Base-by-base conservation (phyloP, 2,888 invertebrate species). In the Microctonus aethiopoides region DNA sequence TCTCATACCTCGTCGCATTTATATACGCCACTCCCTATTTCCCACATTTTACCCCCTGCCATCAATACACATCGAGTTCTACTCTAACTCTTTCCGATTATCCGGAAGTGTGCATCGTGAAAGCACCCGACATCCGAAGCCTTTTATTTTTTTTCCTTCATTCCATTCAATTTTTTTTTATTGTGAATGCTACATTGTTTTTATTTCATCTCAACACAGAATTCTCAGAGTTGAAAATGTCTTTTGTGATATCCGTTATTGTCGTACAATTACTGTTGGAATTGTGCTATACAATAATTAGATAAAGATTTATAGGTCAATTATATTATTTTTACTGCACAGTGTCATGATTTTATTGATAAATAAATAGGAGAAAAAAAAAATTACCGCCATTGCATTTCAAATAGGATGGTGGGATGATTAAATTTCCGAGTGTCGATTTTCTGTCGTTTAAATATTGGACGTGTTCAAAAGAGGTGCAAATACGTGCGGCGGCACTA, bases 61-160 rank as follows among this genome's bases (percentile, higher is more conserved):
- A 7, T 46, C 46, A 46, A 46, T 46, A 68, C 36, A 52, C 62
- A 52, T 52, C 51, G 63, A 63, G 29, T 41, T 54, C 13, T 26
- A 39, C 62, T 46, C 46, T 46, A 64, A 65, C 65, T 56, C 56
- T 65, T 65, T 65, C 65, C 36, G 65, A 65, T 65, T 65, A 29
- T 39, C 56, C 65, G 56, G 52, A 63, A 63, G 34, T 52, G 29
- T 22, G 46, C 34, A 64, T 64, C 64, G 32, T 51, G 20, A 64
- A 64, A 46, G 26, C 39, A 65, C 56, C 57, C 26, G 24, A 34
- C 46, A 65, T 56, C 16, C 26, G n/a, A 56, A 63, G 51, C 52
- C 32, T 63, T 52, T 46, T 11, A 51, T 34, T 56, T 56, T 52
- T 54, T 41, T 39, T 61, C 32, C 16, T 67, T 67, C 36, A 29